Percentiles rank a stretch among this genome's conserved stretches.
Conservation (phyloP, 2,888 invertebrate genomes). For the Biston stratarius region DNA sequence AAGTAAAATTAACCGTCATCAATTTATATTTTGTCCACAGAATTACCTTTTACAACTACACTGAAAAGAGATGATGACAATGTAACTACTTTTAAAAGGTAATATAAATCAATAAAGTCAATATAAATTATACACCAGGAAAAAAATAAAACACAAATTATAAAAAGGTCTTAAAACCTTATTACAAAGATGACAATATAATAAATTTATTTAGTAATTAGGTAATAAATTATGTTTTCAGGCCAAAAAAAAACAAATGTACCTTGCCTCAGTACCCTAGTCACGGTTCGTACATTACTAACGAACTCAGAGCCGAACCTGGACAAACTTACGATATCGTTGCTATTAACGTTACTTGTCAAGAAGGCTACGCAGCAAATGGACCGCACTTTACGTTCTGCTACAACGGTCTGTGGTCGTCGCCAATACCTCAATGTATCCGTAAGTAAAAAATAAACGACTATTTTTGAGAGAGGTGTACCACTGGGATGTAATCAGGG, state of each 20-base stretch:
- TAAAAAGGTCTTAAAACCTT: too few species aligned
- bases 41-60: too few species aligned
- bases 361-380: not conserved
- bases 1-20: too few species aligned
- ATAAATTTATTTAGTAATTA: too few species aligned
- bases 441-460: conserved; percentile 41
- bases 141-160: too few species aligned
- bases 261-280: conserved; percentile 1
- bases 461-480: not conserved
- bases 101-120: too few species aligned
- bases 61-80: too few species aligned
- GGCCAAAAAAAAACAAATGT: not conserved
- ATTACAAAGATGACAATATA: too few species aligned
- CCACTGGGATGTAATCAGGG: not conserved
- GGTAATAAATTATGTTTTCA: not conserved
- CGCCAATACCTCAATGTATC: conserved; percentile 1
- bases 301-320: not conserved
- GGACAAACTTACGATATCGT: conserved; percentile 4
- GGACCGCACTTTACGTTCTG: not conserved
- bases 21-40: too few species aligned
- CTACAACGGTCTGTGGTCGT: not conserved
- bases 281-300: conserved; percentile 5
- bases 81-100: too few species aligned
- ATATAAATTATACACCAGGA: too few species aligned
- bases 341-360: conserved; percentile 2